A percentile compares a stretch with the other conserved stretches of the same genome.
These are phyloP conservation scores for Folsomia manolachei DNA, from an alignment of 2,888 invertebrate species.

Conservation along the genomic window DNA sequence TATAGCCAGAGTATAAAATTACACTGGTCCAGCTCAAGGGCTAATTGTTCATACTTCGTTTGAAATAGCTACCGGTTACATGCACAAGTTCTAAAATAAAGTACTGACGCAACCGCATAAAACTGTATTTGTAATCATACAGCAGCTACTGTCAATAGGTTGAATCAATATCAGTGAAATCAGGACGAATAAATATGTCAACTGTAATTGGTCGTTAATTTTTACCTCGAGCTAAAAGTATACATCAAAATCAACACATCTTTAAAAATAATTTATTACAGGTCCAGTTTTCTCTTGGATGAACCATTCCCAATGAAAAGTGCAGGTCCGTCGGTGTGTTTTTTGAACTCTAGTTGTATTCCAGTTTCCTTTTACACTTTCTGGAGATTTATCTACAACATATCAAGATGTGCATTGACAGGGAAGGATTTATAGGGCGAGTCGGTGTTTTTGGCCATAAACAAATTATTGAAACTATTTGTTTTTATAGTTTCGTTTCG, in stretches of 20 bases:
- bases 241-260: neutral
- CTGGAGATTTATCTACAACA: no score
- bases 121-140: neutral
- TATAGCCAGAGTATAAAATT: neutral
- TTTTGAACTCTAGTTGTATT: no score
- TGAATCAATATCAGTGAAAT: neutral
- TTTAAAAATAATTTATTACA: slow-evolving; percentile 2
- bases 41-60: neutral
- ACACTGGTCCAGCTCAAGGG: neutral
- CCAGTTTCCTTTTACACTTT: no score
- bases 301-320: no score
- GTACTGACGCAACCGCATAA: no score
- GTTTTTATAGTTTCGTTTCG: no score
- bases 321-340: no score
- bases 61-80: neutral
- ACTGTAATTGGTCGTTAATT: neutral
- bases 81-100: no score
- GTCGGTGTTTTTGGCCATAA: neutral
- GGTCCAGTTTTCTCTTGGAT: neutral
- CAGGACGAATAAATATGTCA: neutral
- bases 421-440: neutral
- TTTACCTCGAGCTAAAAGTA: neutral
- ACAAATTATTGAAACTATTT: neutral
- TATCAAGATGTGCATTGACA: neutral
- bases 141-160: neutral